Percentiles rank a stretch among this genome's conserved stretches.
Evolutionary conservation across 1,140 invertebrate genomes (phyloP).

Genomic region (Diploscapter pachys): DNA sequence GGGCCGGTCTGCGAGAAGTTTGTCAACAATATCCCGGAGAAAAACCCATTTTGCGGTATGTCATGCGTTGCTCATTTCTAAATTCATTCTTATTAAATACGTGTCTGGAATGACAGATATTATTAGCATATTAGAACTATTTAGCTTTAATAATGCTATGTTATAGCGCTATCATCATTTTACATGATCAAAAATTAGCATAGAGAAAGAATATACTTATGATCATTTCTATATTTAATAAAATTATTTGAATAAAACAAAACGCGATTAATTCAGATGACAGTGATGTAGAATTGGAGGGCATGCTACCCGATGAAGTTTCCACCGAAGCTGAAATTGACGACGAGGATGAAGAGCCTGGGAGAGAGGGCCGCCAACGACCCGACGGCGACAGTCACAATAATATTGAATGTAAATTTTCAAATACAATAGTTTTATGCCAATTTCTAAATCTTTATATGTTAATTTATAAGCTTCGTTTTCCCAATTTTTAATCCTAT

Average conservation of each 20-base stretch:
- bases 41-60: slow-evolving; percentile 50
- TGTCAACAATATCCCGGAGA: slow-evolving; percentile 44
- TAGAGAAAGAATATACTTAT: not conserved
- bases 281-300: slow-evolving; percentile 37
- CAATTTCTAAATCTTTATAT: not conserved
- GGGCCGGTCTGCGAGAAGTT: slow-evolving; percentile 46
- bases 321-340: slow-evolving; percentile 27
- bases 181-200: too few relatives aligned
- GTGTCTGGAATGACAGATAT: not conserved
- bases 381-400: slow-evolving; percentile 14
- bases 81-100: not conserved
- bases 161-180: not conserved
- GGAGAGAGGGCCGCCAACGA: slow-evolving; percentile 2
- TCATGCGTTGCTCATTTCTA: not conserved
- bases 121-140: not conserved
- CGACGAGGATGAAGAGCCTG: slow-evolving; percentile 11
- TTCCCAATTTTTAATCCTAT: slow-evolving; percentile 12
- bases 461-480: not conserved
- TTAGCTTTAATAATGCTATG: not conserved
- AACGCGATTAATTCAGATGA: slow-evolving; percentile 30
- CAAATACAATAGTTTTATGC: not conserved
- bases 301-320: slow-evolving; percentile 34
- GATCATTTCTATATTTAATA: not conserved
- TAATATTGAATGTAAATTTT: slow-evolving; percentile 14
- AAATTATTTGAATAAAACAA: not conserved